phyloP scores from a whole-genome alignment of 2,888 invertebrate species.

The Ochropleura leucogaster region DNA sequence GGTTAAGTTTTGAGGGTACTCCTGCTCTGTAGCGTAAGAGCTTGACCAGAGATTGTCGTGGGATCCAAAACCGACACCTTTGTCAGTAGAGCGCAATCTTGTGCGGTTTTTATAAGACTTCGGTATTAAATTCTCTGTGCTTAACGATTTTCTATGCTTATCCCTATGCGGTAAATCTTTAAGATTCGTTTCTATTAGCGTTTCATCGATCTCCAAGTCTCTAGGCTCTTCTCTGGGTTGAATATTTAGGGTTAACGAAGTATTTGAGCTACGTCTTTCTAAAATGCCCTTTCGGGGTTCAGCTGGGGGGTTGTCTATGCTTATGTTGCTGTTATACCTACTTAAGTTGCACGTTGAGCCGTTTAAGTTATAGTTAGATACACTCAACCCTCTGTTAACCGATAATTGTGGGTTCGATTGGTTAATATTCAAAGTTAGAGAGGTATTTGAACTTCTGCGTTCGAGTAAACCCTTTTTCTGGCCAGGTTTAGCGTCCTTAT shows the following conservation, averaged over 20 bases:
- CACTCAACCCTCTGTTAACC: conserved; percentile 84
- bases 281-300: conserved; percentile 92
- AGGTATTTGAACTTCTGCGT: conserved; percentile 97
- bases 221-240: conserved; percentile 84
- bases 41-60: conserved; percentile 89
- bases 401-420: conserved; percentile 87
- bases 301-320: conserved; percentile 81
- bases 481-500: conserved; percentile 82
- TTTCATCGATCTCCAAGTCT: conserved; percentile 87
- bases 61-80: conserved; percentile 83
- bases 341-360: conserved; percentile 89
- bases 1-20: conserved; percentile 83
- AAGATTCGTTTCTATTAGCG: conserved; percentile 78
- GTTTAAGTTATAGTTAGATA: conserved; percentile 89
- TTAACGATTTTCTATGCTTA: conserved; percentile 90
- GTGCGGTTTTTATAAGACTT: conserved; percentile 87
- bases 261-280: conserved; percentile 95
- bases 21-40: conserved; percentile 82
- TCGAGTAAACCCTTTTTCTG: conserved; percentile 94
- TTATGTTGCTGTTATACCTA: conserved; percentile 86
- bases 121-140: conserved; percentile 91
- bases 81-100: conserved; percentile 78
- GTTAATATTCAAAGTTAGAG: conserved; percentile 94
- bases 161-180: conserved; percentile 83
- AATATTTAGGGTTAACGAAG: conserved; percentile 93